Conservation (phyloP, 2,113 vertebrate species). For the Paraplagusia blochii region DNA sequence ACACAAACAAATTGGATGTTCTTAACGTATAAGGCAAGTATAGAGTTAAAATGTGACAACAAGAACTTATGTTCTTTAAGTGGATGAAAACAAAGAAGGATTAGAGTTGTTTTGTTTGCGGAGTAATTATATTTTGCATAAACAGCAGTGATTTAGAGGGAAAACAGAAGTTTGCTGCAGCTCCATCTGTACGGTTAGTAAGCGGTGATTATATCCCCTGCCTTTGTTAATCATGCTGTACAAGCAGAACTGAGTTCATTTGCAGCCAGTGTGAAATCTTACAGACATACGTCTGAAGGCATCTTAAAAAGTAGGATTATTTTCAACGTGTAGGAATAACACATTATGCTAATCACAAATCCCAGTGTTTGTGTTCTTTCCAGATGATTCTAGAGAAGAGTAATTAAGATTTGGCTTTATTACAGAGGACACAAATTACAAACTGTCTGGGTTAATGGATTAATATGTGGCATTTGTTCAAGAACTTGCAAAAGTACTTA, state of each 20-base stretch:
- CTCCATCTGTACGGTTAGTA: conserved; percentile 56
- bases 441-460: conserved; percentile 93
- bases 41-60: no score
- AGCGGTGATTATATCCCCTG: conserved; percentile 54
- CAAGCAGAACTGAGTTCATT: conserved; percentile 59
- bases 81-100: conserved; percentile 30
- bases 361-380: conserved; percentile 89
- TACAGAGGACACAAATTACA: conserved; percentile 96
- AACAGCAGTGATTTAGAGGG: conserved; percentile 44
- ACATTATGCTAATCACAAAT: conserved; percentile 95
- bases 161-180: conserved; percentile 34
- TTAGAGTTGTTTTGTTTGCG: conserved; percentile 60
- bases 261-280: conserved; percentile 64
- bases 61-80: no score
- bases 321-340: conserved; percentile 89
- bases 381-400: conserved; percentile 88
- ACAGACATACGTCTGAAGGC: conserved; percentile 74
- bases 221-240: conserved; percentile 57
- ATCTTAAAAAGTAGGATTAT: conserved; percentile 84
- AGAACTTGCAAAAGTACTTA: conserved; percentile 52
- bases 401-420: conserved; percentile 89
- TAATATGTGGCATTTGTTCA: conserved; percentile 98
- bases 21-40: no score
- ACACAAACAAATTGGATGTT: no score
- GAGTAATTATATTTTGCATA: conserved; percentile 38